Percentiles rank a stretch among this genome's conserved stretches.
phyloP scores from a whole-genome alignment of 1,140 invertebrate species.

The Aphelenchoides besseyi region DNA sequence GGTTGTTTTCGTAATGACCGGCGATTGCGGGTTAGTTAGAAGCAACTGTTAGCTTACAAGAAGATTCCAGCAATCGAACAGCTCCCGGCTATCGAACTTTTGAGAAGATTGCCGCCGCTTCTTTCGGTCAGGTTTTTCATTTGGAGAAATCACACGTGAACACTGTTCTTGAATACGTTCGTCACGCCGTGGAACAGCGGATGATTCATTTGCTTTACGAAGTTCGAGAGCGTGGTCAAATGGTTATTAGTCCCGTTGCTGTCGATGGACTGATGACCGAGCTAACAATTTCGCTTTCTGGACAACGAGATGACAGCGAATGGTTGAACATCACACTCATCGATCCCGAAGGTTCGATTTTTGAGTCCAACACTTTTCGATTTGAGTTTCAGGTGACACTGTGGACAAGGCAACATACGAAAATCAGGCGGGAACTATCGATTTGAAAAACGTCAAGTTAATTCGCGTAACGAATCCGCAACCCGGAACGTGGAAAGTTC shows the following conservation, averaged over 20 bases:
- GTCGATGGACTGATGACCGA: constrained; percentile 55
- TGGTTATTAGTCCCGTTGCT: constrained; percentile 40
- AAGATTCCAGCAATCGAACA: constrained; percentile 29
- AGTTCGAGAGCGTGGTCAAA: constrained; percentile 54
- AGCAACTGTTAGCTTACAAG: constrained; percentile 67
- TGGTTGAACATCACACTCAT: constrained; percentile 53
- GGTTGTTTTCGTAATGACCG: constrained; percentile 73
- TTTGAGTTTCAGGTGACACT: constrained; percentile 41
- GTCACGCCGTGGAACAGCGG: constrained; percentile 48
- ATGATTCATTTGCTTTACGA: constrained; percentile 55
- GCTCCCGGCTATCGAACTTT: constrained; percentile 69
- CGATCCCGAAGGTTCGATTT: constrained; percentile 51
- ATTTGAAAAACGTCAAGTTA: constrained; percentile 66
- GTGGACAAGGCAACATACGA: constrained; percentile 53
- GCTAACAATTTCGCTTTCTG: constrained; percentile 56
- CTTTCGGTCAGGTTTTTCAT: constrained; percentile 73
- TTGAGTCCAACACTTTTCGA: constrained; percentile 20
- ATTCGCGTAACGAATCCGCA: constrained; percentile 69
- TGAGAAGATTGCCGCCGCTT: constrained; percentile 72
- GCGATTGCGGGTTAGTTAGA: no score
- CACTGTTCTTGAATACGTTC: constrained; percentile 66
- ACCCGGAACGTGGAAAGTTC: constrained; percentile 70
- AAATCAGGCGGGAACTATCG: constrained; percentile 62
- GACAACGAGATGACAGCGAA: constrained; percentile 58
- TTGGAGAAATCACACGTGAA: constrained; percentile 73